Conservation (phyloP, 2,797 vertebrate species). For the Molossus alvarezi region DNA sequence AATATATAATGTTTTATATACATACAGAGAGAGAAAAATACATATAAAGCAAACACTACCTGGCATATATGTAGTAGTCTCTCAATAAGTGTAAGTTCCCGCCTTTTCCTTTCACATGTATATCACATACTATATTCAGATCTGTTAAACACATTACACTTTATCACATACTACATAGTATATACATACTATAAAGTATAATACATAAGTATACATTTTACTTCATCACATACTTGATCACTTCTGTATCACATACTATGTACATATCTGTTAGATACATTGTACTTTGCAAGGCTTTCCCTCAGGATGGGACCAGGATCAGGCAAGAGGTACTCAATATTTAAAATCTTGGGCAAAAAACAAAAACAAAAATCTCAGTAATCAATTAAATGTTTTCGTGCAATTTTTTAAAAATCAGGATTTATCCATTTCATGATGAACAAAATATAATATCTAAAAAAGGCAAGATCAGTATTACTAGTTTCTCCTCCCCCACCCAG, state of each 20-base stretch:
- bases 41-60: neutral
- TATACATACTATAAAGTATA: neutral
- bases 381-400: constrained; percentile 8
- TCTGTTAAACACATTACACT: neutral
- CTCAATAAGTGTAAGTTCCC: neutral
- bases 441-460: constrained; percentile 28
- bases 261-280: neutral
- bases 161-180: neutral
- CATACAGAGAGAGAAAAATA: too few relatives aligned
- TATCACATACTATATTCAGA: neutral
- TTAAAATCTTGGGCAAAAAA: neutral
- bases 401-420: neutral
- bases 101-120: neutral
- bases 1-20: neutral
- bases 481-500: neutral
- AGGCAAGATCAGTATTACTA: neutral
- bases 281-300: neutral
- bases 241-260: neutral
- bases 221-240: neutral
- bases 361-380: neutral
- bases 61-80: neutral
- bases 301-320: neutral
- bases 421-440: neutral
- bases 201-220: neutral
- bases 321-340: neutral